These are phyloP conservation scores for Geotrypetes seraphini DNA, from an alignment of 2,797 vertebrate genomes.

Conservation along the genomic window DNA sequence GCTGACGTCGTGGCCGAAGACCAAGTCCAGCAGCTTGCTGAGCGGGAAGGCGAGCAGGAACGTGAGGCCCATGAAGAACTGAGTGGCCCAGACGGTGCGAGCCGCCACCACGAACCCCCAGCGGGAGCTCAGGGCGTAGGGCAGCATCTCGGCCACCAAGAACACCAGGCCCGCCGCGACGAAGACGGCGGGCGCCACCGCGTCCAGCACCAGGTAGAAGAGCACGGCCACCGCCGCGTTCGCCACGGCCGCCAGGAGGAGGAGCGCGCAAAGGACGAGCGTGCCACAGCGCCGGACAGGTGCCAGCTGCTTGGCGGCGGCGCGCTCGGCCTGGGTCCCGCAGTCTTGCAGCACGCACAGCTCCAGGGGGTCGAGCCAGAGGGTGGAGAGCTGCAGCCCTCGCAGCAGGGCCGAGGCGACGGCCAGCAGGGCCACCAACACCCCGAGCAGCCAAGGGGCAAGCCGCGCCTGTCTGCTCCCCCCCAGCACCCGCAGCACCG, in stretches of 20 bases:
- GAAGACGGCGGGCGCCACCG: slow-evolving; percentile 53
- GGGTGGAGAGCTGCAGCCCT: slow-evolving; percentile 66
- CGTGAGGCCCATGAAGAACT: slow-evolving; percentile 69
- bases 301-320: slow-evolving; percentile 66
- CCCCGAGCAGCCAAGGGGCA: slow-evolving; percentile 20
- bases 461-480: not conserved
- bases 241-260: slow-evolving; percentile 64
- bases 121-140: slow-evolving; percentile 69
- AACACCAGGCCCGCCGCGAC: slow-evolving; percentile 64
- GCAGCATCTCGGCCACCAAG: slow-evolving; percentile 66
- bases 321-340: slow-evolving; percentile 73
- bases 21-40: slow-evolving; percentile 70
- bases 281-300: slow-evolving; percentile 69
- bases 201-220: slow-evolving; percentile 56
- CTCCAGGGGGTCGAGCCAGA: slow-evolving; percentile 74
- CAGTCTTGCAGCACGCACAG: slow-evolving; percentile 77
- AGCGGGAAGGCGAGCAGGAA: slow-evolving; percentile 71
- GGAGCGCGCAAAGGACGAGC: slow-evolving; percentile 66
- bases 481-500: slow-evolving; percentile 34
- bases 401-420: slow-evolving; percentile 54
- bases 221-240: slow-evolving; percentile 68
- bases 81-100: slow-evolving; percentile 67
- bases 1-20: slow-evolving; percentile 58
- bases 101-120: slow-evolving; percentile 72
- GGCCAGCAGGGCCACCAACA: slow-evolving; percentile 41